Conservation (phyloP, 2,113 vertebrate species). For the Daboia siamensis region DNA sequence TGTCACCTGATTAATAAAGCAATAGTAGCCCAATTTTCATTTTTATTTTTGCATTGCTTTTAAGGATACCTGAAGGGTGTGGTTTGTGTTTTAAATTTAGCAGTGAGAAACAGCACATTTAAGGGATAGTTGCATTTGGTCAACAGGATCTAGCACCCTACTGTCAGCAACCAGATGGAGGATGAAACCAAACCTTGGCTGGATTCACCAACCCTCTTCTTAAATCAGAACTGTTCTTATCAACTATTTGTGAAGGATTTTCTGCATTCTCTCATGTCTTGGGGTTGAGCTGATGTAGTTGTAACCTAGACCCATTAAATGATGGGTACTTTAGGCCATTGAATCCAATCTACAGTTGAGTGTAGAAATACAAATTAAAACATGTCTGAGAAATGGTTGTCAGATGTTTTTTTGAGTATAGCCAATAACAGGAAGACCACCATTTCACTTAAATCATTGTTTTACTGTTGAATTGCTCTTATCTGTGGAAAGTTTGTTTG, state of each 20-base stretch:
- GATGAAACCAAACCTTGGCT: neutral
- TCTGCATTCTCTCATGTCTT: neutral
- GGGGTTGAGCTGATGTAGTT: neutral
- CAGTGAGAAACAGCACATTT: neutral
- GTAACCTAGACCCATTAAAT: neutral
- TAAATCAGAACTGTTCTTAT: neutral
- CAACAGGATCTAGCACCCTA: neutral
- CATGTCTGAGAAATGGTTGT: neutral
- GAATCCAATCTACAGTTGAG: neutral
- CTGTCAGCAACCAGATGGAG: neutral
- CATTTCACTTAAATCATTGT: neutral
- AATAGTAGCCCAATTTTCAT: neutral
- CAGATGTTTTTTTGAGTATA: neutral
- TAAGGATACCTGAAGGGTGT: neutral
- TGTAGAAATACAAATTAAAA: neutral
- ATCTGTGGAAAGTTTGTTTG: neutral
- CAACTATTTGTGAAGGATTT: neutral
- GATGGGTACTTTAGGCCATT: neutral
- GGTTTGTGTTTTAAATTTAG: neutral
- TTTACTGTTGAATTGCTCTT: neutral
- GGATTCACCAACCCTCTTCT: neutral
- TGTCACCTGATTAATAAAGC: neutral
- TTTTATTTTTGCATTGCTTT: neutral
- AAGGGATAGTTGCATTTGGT: neutral
- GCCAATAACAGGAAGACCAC: neutral